phyloP scores from a whole-genome alignment of 2,888 invertebrate genomes.

The Tiliacea citrago region DNA sequence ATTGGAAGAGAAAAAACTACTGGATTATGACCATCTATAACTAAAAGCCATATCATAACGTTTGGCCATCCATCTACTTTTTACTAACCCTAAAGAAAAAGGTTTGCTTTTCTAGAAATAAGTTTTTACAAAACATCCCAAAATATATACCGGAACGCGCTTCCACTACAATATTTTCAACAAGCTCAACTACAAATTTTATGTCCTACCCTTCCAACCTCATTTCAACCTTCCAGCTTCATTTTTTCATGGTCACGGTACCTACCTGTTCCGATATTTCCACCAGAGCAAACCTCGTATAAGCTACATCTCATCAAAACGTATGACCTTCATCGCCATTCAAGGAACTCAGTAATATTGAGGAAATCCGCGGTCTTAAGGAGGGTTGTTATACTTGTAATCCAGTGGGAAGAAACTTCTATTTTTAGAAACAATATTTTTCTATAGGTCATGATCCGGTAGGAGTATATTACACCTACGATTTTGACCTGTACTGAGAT shows the following conservation, averaged over 20 bases:
- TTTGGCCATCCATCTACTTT: neutral
- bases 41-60: neutral
- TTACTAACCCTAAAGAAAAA: neutral
- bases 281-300: constrained; percentile 61
- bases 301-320: constrained; percentile 68
- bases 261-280: constrained; percentile 52
- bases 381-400: constrained; percentile 15
- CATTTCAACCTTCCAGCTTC: constrained; percentile 19
- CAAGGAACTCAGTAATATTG: constrained; percentile 58
- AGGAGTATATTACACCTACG: neutral
- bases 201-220: constrained; percentile 14
- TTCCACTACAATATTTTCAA: constrained; percentile 31
- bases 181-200: constrained; percentile 9
- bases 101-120: neutral
- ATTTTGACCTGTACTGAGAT: neutral
- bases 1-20: neutral
- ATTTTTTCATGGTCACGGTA: constrained; percentile 55
- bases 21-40: neutral
- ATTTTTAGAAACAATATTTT: constrained; percentile 19
- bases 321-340: constrained; percentile 63
- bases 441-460: neutral
- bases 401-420: constrained; percentile 32
- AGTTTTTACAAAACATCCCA: neutral
- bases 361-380: constrained; percentile 49
- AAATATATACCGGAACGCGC: neutral